phyloP scores from a whole-genome alignment of 2,113 vertebrate genomes.

The Petroica traversi region DNA sequence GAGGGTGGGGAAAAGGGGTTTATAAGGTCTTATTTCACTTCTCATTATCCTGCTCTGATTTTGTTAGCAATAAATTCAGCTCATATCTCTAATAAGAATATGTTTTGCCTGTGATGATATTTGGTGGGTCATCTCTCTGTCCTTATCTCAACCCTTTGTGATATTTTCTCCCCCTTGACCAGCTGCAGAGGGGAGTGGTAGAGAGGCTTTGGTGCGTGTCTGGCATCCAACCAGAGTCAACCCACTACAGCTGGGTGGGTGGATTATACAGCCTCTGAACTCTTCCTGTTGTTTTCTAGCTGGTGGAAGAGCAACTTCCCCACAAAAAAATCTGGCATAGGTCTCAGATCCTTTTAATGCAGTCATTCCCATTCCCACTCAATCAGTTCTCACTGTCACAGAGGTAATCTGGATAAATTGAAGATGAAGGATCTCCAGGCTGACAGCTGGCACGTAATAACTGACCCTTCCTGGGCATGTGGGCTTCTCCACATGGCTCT shows the following conservation, averaged over 20 bases:
- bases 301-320: not conserved
- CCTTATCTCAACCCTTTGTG: not conserved
- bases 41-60: not conserved
- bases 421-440: not conserved
- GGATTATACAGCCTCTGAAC: not conserved
- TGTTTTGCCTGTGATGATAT: not conserved
- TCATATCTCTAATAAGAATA: not conserved
- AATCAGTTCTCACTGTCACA: not conserved
- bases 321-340: not conserved
- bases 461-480: not conserved
- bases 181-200: not conserved
- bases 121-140: not conserved
- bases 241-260: not conserved
- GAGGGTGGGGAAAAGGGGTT: not conserved
- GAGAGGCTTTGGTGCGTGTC: not conserved
- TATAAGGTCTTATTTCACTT: not conserved
- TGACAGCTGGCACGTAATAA: not conserved
- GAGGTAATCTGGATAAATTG: not conserved
- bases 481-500: not conserved
- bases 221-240: not conserved
- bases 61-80: not conserved
- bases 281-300: not conserved
- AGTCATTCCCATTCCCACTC: not conserved
- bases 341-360: not conserved
- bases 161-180: not conserved